Evolutionary conservation across 30 jellyfish, hydroid and myxozoan genomes (phyloP).

Genomic region (Chrysaora quinquecirrha): DNA sequence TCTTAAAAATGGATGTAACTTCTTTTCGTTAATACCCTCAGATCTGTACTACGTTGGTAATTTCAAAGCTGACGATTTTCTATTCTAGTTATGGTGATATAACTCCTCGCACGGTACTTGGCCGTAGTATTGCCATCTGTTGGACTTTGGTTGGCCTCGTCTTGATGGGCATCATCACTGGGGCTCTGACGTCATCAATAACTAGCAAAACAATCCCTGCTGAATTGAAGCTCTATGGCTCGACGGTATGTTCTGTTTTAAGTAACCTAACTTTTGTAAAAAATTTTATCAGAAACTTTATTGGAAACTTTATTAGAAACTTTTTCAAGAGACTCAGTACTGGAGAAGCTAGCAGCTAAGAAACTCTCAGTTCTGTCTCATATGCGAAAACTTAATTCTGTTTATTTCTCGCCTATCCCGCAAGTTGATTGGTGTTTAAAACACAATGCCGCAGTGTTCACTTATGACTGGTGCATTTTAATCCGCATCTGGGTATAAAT

Average conservation of each 20-base stretch:
- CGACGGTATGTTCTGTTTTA: constrained; percentile 14
- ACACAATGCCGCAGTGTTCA: not conserved
- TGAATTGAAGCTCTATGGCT: constrained; percentile 21
- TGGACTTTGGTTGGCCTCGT: constrained; percentile 67
- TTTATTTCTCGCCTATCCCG: not conserved
- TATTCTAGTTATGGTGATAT: constrained; percentile 46
- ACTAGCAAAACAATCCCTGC: constrained; percentile 47
- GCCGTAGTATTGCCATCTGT: constrained; percentile 42
- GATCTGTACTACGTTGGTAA: no score
- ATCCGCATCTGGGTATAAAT: no score
- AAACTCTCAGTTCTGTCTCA: not conserved
- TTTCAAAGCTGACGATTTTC: no score
- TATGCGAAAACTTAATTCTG: not conserved
- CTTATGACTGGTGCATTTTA: not conserved
- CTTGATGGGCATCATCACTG: constrained; percentile 51
- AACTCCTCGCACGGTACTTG: constrained; percentile 44
- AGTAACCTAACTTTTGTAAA: not conserved
- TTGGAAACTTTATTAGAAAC: no score
- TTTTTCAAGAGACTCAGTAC: not conserved
- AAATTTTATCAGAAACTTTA: not conserved
- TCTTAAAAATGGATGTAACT: no score
- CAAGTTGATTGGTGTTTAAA: no score
- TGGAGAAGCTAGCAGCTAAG: not conserved
- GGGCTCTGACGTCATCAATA: constrained; percentile 62
- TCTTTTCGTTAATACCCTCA: no score